Evolutionary conservation across 2,888 invertebrate genomes (phyloP), one percentile per base, ranked within the genome.

Genomic region (Apodemia zela): DNA sequence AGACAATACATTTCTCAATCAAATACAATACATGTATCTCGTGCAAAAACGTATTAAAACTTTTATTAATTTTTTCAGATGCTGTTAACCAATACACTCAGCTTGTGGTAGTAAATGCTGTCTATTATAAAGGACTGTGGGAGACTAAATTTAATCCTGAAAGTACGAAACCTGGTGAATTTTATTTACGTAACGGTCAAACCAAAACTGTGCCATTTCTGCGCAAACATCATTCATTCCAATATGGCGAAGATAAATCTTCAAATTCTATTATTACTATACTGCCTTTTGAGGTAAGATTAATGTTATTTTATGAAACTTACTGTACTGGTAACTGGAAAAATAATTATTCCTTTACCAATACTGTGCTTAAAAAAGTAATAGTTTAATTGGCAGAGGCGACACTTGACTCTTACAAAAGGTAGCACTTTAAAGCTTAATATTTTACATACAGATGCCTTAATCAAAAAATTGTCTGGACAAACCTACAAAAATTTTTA

Each of bases 61-160:
- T 11, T 35, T 35, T 35, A 35, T 25, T 25, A 11, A 10, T 1
- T 35, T 58, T 66, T 88, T 61, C 81, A 93, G 93, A 87, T 68
- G 77, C 92, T 11, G 66, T 94, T 2, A 78, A 87, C 25, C 80
- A 89, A 15, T 91, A 93, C 0, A 85, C 94, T 8, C 92, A 94
- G 68, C 79, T 96, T 82, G 79, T 96, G 7, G 76, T 95, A 42
- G 89, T 94, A 6, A 96, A 95, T 73, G 95, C 95, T 3, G 82
- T 96, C 25, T 96, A 93, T 82, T 96, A 96, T 89, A 95, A 95
- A 80, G 96, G 96, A 0, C 75, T 92, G 0, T 96, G 96, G 96
- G 84, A 92, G 29, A 84, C 91, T 47, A 93, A 92, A 60, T 97
- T 97, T 76, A 87, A 93, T 7, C 79, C 83, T 21, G 85, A 93